These are phyloP conservation scores for Anguilla japonica DNA, from an alignment of 2,113 vertebrate genomes.

Conservation along the genomic window DNA sequence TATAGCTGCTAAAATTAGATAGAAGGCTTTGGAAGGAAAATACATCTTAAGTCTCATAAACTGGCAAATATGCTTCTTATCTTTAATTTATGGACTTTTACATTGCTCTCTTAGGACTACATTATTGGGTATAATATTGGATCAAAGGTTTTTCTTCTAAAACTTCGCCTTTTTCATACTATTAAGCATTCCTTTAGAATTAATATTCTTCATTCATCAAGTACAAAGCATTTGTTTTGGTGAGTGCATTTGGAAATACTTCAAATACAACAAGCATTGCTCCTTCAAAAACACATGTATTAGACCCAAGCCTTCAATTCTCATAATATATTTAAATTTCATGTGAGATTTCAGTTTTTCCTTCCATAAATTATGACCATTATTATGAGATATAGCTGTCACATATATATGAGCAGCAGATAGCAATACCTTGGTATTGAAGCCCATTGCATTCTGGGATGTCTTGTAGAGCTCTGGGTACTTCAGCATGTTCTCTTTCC, in stretches of 20 bases:
- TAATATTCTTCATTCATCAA: too few relatives aligned
- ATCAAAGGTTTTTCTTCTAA: too few relatives aligned
- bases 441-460: slow-evolving; percentile 95
- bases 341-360: neutral
- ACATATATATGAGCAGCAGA: neutral
- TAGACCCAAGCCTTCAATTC: too few relatives aligned
- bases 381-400: neutral
- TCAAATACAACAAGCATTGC: neutral
- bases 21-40: too few relatives aligned
- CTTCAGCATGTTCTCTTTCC: slow-evolving; percentile 98
- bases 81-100: too few relatives aligned
- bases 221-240: neutral
- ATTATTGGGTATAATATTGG: too few relatives aligned
- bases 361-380: neutral
- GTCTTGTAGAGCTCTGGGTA: slow-evolving; percentile 98
- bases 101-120: too few relatives aligned
- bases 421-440: slow-evolving; percentile 92
- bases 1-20: too few relatives aligned
- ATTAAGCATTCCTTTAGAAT: too few relatives aligned
- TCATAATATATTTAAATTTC: neutral
- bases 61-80: too few relatives aligned
- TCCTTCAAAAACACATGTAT: neutral
- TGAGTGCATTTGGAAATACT: neutral
- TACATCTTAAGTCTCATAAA: too few relatives aligned
- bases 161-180: too few relatives aligned